phyloP scores from a whole-genome alignment of 2,113 vertebrate species.

The Gasterosteus nipponicus region DNA sequence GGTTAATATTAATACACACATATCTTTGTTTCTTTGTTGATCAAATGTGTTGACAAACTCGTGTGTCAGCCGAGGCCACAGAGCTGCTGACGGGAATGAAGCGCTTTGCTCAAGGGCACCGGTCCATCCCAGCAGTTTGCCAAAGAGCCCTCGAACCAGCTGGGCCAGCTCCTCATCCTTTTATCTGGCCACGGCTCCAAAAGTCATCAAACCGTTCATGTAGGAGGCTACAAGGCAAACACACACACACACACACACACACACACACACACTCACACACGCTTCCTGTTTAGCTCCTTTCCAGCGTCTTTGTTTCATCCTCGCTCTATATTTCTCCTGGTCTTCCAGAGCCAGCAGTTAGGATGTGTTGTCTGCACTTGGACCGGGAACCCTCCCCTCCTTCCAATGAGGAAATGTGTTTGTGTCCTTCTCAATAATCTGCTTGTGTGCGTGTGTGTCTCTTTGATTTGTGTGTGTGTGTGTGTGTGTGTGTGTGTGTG shows the following conservation, averaged over 20 bases:
- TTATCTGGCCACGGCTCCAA: conserved; percentile 51
- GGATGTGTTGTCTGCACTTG: conserved; percentile 61
- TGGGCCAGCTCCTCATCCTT: conserved; percentile 46
- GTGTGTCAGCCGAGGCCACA: conserved; percentile 9
- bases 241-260: conserved; percentile 12
- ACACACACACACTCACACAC: conserved; percentile 9
- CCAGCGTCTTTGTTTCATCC: conserved; percentile 52
- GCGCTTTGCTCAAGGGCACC: conserved; percentile 62
- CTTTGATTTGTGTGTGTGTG: conserved; percentile 45
- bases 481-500: conserved; percentile 31
- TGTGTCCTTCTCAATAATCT: conserved; percentile 33
- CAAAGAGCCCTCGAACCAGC: conserved; percentile 66
- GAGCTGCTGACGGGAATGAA: conserved; percentile 45
- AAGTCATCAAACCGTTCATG: conserved; percentile 66
- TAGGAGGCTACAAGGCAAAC: conserved; percentile 50
- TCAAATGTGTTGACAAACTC: background rate
- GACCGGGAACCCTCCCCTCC: conserved; percentile 35
- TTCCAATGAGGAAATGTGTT: conserved; percentile 70
- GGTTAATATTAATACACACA: no score
- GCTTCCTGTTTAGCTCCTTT: conserved; percentile 11
- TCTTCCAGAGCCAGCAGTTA: conserved; percentile 40
- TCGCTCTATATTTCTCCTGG: conserved; percentile 35
- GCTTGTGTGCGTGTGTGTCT: background rate
- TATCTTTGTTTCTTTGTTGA: background rate
- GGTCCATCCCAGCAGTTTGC: conserved; percentile 38